Evolutionary conservation across 92 coral and sea anemone species (phyloP).

Genomic region (Umimayanthus chanpuru): DNA sequence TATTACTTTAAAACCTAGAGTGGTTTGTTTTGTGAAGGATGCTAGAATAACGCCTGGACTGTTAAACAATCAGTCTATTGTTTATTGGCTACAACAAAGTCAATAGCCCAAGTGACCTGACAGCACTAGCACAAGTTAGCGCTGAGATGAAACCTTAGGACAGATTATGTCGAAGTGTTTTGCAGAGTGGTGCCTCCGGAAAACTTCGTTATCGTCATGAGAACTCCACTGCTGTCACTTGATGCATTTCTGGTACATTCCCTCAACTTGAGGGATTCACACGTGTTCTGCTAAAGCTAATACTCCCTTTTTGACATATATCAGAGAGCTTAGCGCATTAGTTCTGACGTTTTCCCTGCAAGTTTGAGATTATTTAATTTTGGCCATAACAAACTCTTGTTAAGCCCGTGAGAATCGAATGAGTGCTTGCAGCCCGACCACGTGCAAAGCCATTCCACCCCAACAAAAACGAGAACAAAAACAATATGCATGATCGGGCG

Average conservation of each 20-base stretch:
- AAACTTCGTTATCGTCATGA: neutral
- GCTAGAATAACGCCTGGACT: neutral
- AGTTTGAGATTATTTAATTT: slow-evolving; percentile 7
- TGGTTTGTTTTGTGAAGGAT: neutral
- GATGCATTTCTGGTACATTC: neutral
- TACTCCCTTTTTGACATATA: neutral
- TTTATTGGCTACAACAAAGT: slow-evolving; percentile 4
- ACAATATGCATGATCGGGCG: slow-evolving; percentile 8
- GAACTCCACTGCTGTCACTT: slow-evolving; percentile 13
- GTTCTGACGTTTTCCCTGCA: neutral
- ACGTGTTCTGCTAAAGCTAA: slow-evolving; percentile 19
- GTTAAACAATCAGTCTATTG: neutral
- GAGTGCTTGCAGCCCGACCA: slow-evolving; percentile 35
- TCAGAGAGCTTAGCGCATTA: neutral
- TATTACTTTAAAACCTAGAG: neutral
- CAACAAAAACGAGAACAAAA: slow-evolving; percentile 3
- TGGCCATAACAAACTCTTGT: neutral
- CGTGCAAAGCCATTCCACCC: neutral
- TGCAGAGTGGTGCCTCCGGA: neutral
- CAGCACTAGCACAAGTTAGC: neutral
- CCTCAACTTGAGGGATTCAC: slow-evolving; percentile 3
- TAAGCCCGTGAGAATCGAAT: slow-evolving; percentile 43
- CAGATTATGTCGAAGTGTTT: neutral
- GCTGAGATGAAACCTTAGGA: neutral
- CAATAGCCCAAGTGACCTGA: neutral